Percentiles rank a stretch among this genome's conserved stretches.
Conservation (phyloP, 2,888 invertebrate species). For the Amblyteles armatorius region DNA sequence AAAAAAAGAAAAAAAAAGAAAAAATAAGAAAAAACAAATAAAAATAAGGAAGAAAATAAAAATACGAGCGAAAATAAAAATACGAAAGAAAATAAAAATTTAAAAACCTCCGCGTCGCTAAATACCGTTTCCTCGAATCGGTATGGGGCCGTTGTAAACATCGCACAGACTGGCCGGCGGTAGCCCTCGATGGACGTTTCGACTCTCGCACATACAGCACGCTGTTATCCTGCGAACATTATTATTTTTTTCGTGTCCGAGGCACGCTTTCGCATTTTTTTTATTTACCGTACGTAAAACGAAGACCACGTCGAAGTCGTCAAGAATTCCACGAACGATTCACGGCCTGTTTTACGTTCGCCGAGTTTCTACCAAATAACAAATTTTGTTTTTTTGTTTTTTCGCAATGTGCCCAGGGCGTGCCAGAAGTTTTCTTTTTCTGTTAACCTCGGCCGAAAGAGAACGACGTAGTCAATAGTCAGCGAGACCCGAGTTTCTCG, state of each 20-base stretch:
- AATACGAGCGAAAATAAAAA: too few species aligned
- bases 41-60: too few species aligned
- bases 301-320: conserved; percentile 41
- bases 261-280: conserved; percentile 31
- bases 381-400: conserved; percentile 21
- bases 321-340: conserved; percentile 43
- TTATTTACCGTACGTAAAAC: conserved; percentile 2
- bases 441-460: conserved; percentile 7
- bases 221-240: conserved; percentile 4
- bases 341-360: not conserved
- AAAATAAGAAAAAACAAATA: too few species aligned
- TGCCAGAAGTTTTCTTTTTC: conserved; percentile 3
- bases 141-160: not conserved
- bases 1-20: too few species aligned
- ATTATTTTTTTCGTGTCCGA: not conserved
- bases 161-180: not conserved
- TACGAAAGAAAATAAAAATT: too few species aligned
- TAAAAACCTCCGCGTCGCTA: not conserved
- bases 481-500: not conserved
- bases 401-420: conserved; percentile 1
- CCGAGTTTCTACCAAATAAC: conserved; percentile 33
- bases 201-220: not conserved
- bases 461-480: not conserved
- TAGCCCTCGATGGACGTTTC: not conserved
- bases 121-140: not conserved